A percentile compares a stretch with the other conserved stretches of the same genome.
Evolutionary conservation across 2,888 invertebrate species (phyloP).

Genomic region (Ormyrus thymus): DNA sequence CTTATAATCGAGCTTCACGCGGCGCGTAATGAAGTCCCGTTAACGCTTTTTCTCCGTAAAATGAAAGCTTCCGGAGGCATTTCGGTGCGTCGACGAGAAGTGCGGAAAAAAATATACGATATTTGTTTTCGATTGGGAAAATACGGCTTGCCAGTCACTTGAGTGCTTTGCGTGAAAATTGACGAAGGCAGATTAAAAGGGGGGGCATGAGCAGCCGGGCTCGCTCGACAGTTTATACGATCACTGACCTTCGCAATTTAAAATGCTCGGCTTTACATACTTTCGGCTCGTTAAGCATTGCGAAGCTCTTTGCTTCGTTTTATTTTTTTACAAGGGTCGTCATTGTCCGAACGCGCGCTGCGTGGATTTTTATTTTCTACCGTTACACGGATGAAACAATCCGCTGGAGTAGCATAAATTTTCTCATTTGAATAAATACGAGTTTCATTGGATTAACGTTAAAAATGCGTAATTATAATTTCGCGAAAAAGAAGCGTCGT

Average conservation of each 20-base stretch:
- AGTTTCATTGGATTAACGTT: constrained; percentile 19
- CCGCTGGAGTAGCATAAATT: constrained; percentile 1
- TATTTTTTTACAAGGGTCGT: neutral
- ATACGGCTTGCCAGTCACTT: constrained; percentile 8
- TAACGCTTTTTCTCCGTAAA: neutral
- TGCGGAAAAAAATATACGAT: neutral
- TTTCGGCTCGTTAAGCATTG: constrained; percentile 16
- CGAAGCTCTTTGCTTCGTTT: neutral
- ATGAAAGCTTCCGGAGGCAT: constrained; percentile 13
- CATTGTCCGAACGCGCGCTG: neutral
- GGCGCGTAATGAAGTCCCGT: no score
- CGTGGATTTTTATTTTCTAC: neutral
- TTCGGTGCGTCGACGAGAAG: neutral
- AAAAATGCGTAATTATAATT: constrained; percentile 23
- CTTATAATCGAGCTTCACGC: no score
- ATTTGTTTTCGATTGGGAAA: constrained; percentile 33
- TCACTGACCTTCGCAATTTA: constrained; percentile 22
- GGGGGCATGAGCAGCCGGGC: constrained; percentile 27
- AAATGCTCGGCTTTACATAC: constrained; percentile 9
- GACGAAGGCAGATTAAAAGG: constrained; percentile 44
- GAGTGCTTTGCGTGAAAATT: constrained; percentile 33
- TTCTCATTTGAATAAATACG: constrained; percentile 23
- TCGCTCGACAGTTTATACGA: constrained; percentile 15
- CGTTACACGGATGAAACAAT: neutral
- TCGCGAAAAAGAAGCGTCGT: neutral